Percentiles rank a stretch among this genome's conserved stretches.
Evolutionary conservation across 37 sponge, comb jelly and placozoan species (phyloP).

Genomic region (Ephydatia muelleri): DNA sequence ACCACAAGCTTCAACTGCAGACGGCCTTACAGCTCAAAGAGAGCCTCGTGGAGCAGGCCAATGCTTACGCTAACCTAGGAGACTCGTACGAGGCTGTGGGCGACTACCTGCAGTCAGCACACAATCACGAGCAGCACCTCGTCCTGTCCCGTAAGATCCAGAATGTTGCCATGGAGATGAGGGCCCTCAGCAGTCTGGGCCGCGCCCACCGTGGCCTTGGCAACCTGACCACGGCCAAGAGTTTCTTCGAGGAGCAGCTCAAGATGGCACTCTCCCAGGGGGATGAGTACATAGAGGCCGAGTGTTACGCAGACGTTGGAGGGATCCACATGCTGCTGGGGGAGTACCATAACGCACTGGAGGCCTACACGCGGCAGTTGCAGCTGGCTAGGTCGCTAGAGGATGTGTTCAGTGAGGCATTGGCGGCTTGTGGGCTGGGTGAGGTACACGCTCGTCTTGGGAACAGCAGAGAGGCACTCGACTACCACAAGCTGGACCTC

Average conservation of each 20-base stretch:
- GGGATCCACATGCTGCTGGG: constrained; percentile 74
- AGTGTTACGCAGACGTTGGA: constrained; percentile 90
- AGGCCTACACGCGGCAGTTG: constrained; percentile 73
- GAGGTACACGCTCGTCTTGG: constrained; percentile 82
- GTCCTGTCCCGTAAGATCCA: constrained; percentile 37
- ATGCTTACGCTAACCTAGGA: constrained; percentile 87
- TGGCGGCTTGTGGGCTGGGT: constrained; percentile 81
- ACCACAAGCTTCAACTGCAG: constrained; percentile 73
- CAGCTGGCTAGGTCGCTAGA: constrained; percentile 56
- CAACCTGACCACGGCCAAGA: constrained; percentile 58
- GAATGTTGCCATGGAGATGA: constrained; percentile 52
- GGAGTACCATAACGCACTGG: constrained; percentile 65
- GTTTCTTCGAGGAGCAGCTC: constrained; percentile 71
- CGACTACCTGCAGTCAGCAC: constrained; percentile 63
- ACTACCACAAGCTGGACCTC: constrained; percentile 76
- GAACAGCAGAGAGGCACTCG: constrained; percentile 72
- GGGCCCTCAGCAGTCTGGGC: constrained; percentile 79
- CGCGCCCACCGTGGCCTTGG: constrained; percentile 80
- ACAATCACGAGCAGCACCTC: constrained; percentile 75
- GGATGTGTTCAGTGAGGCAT: constrained; percentile 68
- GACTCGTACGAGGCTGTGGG: constrained; percentile 83
- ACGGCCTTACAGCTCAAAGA: constrained; percentile 57
- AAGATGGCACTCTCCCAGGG: constrained; percentile 53
- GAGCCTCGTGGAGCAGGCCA: constrained; percentile 67
- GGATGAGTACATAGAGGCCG: constrained; percentile 75